phyloP scores from a whole-genome alignment of 2,888 invertebrate genomes.

The Ethmia dodecea region DNA sequence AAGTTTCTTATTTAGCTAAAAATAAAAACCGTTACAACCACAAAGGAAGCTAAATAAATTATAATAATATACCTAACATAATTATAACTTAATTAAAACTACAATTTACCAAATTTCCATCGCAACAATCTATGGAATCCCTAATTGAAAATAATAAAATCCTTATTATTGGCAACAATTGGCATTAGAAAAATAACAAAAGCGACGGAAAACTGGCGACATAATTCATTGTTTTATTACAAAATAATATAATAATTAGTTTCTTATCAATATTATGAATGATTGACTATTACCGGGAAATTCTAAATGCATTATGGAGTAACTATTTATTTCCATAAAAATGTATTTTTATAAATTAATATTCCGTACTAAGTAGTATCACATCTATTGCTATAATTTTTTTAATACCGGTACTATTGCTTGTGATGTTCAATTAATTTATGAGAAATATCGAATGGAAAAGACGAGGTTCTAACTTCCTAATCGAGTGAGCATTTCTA shows the following conservation, averaged over 20 bases:
- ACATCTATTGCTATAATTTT: conserved; percentile 29
- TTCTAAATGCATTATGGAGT: conserved; percentile 61
- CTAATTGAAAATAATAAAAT: too few relatives aligned
- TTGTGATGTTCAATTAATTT: too few relatives aligned
- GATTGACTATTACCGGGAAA: conserved; percentile 41
- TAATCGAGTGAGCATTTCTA: conserved; percentile 30
- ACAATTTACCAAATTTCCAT: conserved; percentile 36
- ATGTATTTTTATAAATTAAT: conserved; percentile 43
- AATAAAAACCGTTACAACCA: conserved; percentile 21
- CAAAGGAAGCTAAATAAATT: conserved; percentile 44
- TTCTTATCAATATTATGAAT: conserved; percentile 38
- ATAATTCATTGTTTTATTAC: conserved; percentile 31
- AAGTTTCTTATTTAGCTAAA: conserved; percentile 24
- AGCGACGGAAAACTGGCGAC: conserved; percentile 46
- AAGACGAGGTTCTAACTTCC: conserved; percentile 16
- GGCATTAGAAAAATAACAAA: conserved; percentile 3
- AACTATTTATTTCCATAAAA: conserved; percentile 45
- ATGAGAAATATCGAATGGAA: conserved; percentile 1
- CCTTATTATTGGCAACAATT: background rate
- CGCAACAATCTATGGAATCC: conserved; percentile 16
- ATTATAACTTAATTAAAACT: conserved; percentile 23
- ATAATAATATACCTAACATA: conserved; percentile 29
- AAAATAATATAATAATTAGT: conserved; percentile 28
- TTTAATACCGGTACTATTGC: background rate
- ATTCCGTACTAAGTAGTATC: conserved; percentile 56